Base-by-base conservation (phyloP, 2,888 invertebrate species). In the Diaphora mendica region DNA sequence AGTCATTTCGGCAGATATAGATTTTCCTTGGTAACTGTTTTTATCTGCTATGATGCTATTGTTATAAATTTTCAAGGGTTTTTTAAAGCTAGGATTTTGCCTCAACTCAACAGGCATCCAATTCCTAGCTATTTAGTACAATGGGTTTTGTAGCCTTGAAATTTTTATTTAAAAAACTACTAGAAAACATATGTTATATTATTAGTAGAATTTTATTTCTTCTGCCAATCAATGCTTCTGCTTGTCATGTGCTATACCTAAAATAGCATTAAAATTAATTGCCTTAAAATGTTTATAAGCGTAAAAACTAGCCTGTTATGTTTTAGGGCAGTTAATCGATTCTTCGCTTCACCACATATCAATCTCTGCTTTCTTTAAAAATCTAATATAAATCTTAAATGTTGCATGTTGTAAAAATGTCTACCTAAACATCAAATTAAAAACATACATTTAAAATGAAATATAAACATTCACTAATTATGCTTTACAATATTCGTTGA, bases 371-470 rank as follows among this genome's bases (percentile, higher is more conserved):
- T 90, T 79, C 81, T 79, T 78, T 79, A 84, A 84, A 83, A 83
- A 82, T 73, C 75, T 79, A 77, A 66, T 80, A 75, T 77, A 85
- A 86, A 82, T 76, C 72, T 76, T 89, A 85, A 85, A 86, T 90
- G 87, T 91, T 89, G 93, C 93, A 93, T 93, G 93, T 84, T 84
- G 82, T 91, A 89, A 85, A 81, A 80, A 70, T 77, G 71, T 79
- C 77, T 75, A 82, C 72, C 72, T 81, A 83, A 86, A 83, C 64
- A 72, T 76, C 72, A 23, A 79, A 82, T 72, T 39, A 77, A 81
- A 79, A 81, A 62, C 2, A 68, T 30, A 26, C n/a, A 59, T 39
- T 17, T 35, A 64, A 65, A 83, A 83, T 71, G 44, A 74, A 81
- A 78, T 4, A 11, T 72, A 59, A 73, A 70, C 65, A 65, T 73